phyloP scores from a whole-genome alignment of 2,888 invertebrate genomes.

The Odontocerum albicorne region DNA sequence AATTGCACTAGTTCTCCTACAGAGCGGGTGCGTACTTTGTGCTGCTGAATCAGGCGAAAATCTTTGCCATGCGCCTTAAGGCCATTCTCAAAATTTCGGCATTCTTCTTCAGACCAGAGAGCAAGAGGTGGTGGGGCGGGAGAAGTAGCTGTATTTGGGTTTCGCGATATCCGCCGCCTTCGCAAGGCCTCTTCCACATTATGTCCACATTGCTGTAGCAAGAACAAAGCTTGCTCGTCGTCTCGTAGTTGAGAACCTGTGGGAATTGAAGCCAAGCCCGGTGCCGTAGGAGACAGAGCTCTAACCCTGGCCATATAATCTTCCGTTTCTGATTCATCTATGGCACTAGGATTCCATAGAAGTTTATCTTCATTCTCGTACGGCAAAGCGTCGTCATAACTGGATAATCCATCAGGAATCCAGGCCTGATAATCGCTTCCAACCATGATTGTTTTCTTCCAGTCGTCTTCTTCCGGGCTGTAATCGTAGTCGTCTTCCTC shows the following conservation, averaged over 20 bases:
- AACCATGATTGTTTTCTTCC: slow-evolving; percentile 95
- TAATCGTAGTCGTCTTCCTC: slow-evolving; percentile 84
- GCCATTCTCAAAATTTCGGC: slow-evolving; percentile 94
- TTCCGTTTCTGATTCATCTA: slow-evolving; percentile 74
- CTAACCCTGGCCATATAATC: slow-evolving; percentile 72
- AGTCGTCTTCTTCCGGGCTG: slow-evolving; percentile 83
- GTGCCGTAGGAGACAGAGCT: slow-evolving; percentile 49
- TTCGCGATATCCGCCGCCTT: slow-evolving; percentile 72
- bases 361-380: slow-evolving; percentile 95
- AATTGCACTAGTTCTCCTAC: slow-evolving; percentile 97
- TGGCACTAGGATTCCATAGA: slow-evolving; percentile 85
- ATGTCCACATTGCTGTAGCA: slow-evolving; percentile 91
- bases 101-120: slow-evolving; percentile 97
- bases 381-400: slow-evolving; percentile 91
- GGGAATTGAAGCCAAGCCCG: slow-evolving; percentile 61
- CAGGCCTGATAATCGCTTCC: slow-evolving; percentile 92
- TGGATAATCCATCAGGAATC: slow-evolving; percentile 88
- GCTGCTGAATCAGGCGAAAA: slow-evolving; percentile 90
- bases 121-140: slow-evolving; percentile 74
- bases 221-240: slow-evolving; percentile 86
- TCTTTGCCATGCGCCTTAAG: slow-evolving; percentile 93
- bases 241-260: slow-evolving; percentile 79
- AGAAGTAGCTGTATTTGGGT: slow-evolving; percentile 51
- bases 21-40: slow-evolving; percentile 91
- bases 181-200: slow-evolving; percentile 92